Evolutionary conservation across 2,113 vertebrate species (phyloP).

Genomic region (Dolichallabes microphthalmus): DNA sequence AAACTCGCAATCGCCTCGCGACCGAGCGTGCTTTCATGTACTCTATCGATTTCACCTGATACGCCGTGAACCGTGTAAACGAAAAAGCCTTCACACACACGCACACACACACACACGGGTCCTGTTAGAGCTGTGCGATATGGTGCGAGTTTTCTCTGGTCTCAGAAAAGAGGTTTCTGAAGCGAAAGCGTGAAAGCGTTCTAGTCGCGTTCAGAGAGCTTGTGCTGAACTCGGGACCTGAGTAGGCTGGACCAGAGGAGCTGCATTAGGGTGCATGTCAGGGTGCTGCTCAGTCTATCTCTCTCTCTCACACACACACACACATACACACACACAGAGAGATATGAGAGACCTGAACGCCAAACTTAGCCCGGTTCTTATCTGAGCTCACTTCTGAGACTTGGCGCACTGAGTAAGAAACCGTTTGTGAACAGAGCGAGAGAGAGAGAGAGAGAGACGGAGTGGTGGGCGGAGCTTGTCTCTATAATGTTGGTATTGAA

Average conservation of each 20-base stretch:
- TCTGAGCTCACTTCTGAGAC: conserved; percentile 1
- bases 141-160: background rate
- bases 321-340: background rate
- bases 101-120: background rate
- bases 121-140: conserved; percentile 41
- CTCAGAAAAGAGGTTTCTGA: background rate
- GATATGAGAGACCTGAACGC: conserved; percentile 16
- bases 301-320: background rate
- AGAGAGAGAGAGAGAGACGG: background rate
- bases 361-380: conserved; percentile 4
- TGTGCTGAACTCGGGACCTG: conserved; percentile 32
- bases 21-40: conserved; percentile 28
- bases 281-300: conserved; percentile 2
- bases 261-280: conserved; percentile 38
- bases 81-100: background rate
- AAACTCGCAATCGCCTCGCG: conserved; percentile 20
- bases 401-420: background rate
- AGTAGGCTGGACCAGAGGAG: conserved; percentile 33
- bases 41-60: conserved; percentile 5
- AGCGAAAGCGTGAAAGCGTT: background rate
- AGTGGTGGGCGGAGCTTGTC: background rate
- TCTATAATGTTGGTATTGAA: background rate
- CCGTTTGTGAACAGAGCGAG: background rate
- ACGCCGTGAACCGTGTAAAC: conserved; percentile 9
- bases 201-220: conserved; percentile 11